Evolutionary conservation across 2,113 vertebrate genomes (phyloP).

Genomic region (Calidris pygmaea): DNA sequence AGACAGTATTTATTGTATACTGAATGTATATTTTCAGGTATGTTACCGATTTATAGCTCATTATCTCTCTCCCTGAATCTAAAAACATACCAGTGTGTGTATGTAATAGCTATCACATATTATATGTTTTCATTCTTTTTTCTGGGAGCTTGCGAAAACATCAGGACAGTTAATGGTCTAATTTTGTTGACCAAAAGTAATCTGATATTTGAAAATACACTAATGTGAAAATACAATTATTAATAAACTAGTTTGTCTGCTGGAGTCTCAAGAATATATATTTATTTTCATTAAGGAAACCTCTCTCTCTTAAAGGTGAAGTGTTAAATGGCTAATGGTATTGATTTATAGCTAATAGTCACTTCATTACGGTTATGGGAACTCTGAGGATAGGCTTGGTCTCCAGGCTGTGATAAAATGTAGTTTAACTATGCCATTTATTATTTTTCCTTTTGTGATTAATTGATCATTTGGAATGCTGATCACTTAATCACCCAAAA

Average conservation of each 20-base stretch:
- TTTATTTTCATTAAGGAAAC: constrained; percentile 6
- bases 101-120: not conserved
- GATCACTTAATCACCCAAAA: constrained; percentile 44
- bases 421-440: constrained; percentile 21
- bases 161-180: not conserved
- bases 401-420: constrained; percentile 33
- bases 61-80: not conserved
- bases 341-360: constrained; percentile 19
- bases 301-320: constrained; percentile 30
- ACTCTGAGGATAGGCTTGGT: constrained; percentile 12
- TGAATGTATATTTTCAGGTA: not conserved
- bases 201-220: not conserved
- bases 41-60: not conserved
- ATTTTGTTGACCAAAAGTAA: not conserved
- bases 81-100: not conserved
- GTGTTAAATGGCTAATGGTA: not conserved
- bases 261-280: not conserved
- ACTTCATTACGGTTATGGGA: constrained; percentile 33
- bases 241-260: not conserved
- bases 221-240: not conserved
- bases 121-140: not conserved
- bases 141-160: not conserved
- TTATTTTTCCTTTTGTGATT: constrained; percentile 45
- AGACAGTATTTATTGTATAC: not conserved
- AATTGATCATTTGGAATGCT: constrained; percentile 48